Percentiles rank a stretch among this genome's conserved stretches.
phyloP scores from a whole-genome alignment of 2,113 vertebrate species.

The Calonectris borealis region DNA sequence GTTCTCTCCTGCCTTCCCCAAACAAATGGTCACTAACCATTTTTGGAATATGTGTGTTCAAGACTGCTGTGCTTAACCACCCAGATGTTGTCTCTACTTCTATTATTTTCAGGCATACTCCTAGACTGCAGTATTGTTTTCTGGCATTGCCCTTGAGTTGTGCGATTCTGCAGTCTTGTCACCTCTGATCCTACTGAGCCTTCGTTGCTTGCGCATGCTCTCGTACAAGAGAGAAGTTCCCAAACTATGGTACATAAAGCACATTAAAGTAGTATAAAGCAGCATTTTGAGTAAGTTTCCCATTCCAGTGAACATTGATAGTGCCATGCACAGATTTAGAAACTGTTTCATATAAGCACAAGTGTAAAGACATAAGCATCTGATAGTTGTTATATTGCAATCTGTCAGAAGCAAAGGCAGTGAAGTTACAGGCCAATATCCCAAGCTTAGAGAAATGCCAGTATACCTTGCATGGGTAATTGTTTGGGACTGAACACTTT shows the following conservation, averaged over 20 bases:
- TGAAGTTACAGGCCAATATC: not conserved
- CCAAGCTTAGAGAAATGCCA: not conserved
- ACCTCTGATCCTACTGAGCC: not conserved
- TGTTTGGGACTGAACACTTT: not conserved
- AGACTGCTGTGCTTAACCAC: not conserved
- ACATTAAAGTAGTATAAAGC: not conserved
- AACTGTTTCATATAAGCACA: not conserved
- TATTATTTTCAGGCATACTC: not conserved
- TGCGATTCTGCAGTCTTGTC: not conserved
- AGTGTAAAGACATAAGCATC: not conserved
- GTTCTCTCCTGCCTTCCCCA: not conserved
- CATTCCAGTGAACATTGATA: not conserved
- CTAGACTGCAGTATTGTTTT: not conserved
- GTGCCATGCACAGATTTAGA: not conserved
- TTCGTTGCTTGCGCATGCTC: accelerated
- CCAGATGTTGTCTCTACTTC: too few species aligned
- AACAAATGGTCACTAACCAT: not conserved
- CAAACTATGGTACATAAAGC: not conserved
- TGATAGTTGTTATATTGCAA: not conserved
- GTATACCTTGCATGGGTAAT: not conserved
- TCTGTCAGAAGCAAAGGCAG: not conserved
- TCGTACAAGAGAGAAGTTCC: not conserved
- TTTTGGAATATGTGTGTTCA: not conserved
- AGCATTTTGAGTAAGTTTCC: not conserved
- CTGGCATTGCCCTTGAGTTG: not conserved